These are phyloP conservation scores for Malurus melanocephalus DNA, from an alignment of 2,113 vertebrate species.

Conservation along the genomic window DNA sequence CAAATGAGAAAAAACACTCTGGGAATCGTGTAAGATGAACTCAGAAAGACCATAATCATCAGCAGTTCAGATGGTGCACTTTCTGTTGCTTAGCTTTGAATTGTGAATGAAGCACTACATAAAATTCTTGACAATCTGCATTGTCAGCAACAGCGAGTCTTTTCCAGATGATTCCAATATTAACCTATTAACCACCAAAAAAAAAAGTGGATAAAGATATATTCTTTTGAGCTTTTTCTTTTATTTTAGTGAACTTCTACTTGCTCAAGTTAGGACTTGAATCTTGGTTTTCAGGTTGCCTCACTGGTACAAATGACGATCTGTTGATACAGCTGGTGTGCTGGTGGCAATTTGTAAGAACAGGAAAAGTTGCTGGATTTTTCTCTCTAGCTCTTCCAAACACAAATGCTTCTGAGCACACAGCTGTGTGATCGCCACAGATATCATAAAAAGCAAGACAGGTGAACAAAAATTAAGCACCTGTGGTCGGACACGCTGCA, in stretches of 20 bases:
- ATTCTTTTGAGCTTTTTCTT: not conserved
- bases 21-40: not conserved
- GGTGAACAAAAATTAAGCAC: not conserved
- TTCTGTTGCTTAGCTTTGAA: not conserved
- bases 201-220: not conserved
- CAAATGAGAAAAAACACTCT: not conserved
- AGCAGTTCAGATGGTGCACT: constrained; percentile 18
- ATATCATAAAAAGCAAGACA: not conserved
- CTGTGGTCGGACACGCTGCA: not conserved
- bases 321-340: not conserved
- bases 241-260: not conserved
- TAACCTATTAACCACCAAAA: not conserved
- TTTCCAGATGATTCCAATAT: not conserved
- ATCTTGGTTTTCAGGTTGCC: not conserved
- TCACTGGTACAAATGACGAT: not conserved
- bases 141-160: not conserved
- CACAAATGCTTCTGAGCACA: not conserved
- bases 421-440: not conserved
- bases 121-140: not conserved
- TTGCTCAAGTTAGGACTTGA: not conserved
- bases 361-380: not conserved
- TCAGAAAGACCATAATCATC: not conserved
- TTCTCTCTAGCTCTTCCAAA: not conserved
- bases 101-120: not conserved
- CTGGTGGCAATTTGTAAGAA: not conserved